phyloP scores from a whole-genome alignment of 2,888 invertebrate genomes.

The Drosophila kambysellisi region DNA sequence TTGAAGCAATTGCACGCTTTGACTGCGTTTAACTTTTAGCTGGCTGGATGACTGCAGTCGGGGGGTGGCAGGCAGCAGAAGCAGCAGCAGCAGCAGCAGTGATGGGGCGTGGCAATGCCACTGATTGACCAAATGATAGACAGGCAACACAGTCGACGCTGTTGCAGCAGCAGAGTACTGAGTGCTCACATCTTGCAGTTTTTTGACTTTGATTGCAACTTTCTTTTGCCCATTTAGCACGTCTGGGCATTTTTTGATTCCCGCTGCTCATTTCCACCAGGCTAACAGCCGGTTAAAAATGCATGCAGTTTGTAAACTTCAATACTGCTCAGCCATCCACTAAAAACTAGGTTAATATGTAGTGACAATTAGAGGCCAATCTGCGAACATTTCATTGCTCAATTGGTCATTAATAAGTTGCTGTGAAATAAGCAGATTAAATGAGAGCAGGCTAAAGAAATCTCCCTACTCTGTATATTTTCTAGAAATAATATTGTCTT shows the following conservation, averaged over 20 bases:
- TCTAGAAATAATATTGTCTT: neutral
- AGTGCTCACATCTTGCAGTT: slow-evolving; percentile 62
- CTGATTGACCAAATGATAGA: slow-evolving; percentile 75
- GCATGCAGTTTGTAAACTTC: slow-evolving; percentile 38
- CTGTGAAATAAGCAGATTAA: neutral
- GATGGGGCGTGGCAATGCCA: slow-evolving; percentile 40
- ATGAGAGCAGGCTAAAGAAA: neutral
- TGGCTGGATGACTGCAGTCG: slow-evolving; percentile 44
- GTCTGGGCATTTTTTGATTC: slow-evolving; percentile 53
- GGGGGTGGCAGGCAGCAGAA: neutral
- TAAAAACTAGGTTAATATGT: slow-evolving; percentile 38
- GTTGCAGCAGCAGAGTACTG: slow-evolving; percentile 10
- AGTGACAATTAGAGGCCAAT: slow-evolving; percentile 5
- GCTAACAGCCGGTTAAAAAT: slow-evolving; percentile 47
- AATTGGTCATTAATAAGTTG: slow-evolving; percentile 20
- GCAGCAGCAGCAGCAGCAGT: no score
- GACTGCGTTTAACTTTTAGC: slow-evolving; percentile 65
- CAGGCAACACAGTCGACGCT: slow-evolving; percentile 49
- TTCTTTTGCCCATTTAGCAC: slow-evolving; percentile 71
- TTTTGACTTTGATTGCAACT: slow-evolving; percentile 70
- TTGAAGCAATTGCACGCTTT: slow-evolving; percentile 55
- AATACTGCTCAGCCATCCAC: slow-evolving; percentile 3
- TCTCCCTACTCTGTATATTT: neutral
- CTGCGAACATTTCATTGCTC: slow-evolving; percentile 29
- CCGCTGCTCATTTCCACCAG: slow-evolving; percentile 19